Base-by-base conservation (phyloP, 2,797 vertebrate genomes). In the Rhodeus uyekii region DNA sequence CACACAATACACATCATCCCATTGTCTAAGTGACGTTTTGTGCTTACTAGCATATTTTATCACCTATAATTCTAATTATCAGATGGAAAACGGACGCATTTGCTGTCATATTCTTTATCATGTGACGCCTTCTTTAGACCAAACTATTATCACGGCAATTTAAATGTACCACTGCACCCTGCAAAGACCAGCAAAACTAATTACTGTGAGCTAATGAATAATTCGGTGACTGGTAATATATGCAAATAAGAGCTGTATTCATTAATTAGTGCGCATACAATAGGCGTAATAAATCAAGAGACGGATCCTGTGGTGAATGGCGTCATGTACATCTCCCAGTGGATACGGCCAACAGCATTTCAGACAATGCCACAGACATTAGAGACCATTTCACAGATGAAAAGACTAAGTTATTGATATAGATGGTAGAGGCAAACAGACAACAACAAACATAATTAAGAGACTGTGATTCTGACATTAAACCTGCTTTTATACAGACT, bases 221-320 rank as follows among this genome's bases (percentile, higher is more conserved):
- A 78, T 75, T 78, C 67, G 36, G 7, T n/a, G 32, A 72, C 77
- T 29, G 16, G 14, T 60, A 81, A 78, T 77, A 53, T 73, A 67
- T 61, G 73, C 74, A 67, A 81, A 86, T 78, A 32, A 53, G n/a
- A 38, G 72, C 68, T 72, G 46, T 76, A 69, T 78, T 83, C 53
- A 80, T 69, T 83, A 81, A 86, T 81, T 77, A 81, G 58, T 55
- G 63, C 24, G 29, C 65, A 81, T 36, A 77, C 74, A 65, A 74
- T 65, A 74, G 69, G 22, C 48, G 34, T 80, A 64, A 85, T 84
- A 80, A 80, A 80, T 76, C 50, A 81, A 58, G 9, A 77, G 10
- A 42, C 34, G 39, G 29, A 71, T 42, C 38, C 46, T 44, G 16
- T 29, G 55, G 48, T 29, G 19, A 55, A 81, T 1, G 29, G 22